Conservation (phyloP, 2,888 invertebrate species). For the Agrilus cyanescens region DNA sequence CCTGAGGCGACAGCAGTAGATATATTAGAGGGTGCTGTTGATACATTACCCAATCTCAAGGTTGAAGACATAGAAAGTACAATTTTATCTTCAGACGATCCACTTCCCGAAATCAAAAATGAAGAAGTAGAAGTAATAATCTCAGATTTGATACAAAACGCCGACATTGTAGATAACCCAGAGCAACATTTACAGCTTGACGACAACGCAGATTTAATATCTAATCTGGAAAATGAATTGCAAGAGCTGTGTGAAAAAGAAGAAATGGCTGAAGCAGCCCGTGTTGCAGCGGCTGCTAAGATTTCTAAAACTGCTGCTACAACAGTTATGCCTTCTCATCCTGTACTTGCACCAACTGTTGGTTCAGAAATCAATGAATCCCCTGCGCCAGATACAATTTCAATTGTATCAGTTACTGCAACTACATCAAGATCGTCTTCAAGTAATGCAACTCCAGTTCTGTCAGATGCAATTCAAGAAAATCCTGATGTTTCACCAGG, state of each 20-base stretch:
- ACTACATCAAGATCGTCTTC: too few species aligned
- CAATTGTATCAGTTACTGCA: too few species aligned
- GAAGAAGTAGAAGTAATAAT: conserved; percentile 43
- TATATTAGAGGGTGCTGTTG: conserved; percentile 24
- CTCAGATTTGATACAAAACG: conserved; percentile 42
- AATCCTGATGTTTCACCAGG: too few species aligned
- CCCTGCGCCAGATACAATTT: too few species aligned
- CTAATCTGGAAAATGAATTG: conserved; percentile 29
- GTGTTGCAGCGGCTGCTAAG: conserved; percentile 2
- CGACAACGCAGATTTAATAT: conserved; percentile 33
- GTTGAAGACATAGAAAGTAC: conserved; percentile 37
- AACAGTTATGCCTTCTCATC: too few species aligned
- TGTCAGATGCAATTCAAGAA: too few species aligned
- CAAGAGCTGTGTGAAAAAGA: conserved; percentile 29
- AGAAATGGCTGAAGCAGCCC: conserved; percentile 21
- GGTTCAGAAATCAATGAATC: too few species aligned
- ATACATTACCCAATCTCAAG: conserved; percentile 29
- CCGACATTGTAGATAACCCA: conserved; percentile 34
- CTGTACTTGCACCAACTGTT: too few species aligned
- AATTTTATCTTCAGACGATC: conserved; percentile 36
- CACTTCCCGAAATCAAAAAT: conserved; percentile 40
- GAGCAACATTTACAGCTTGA: conserved; percentile 33
- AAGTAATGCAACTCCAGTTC: too few species aligned
- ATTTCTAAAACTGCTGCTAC: too few species aligned
- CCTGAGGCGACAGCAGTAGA: conserved; percentile 15